phyloP scores from a whole-genome alignment of 2,113 vertebrate species.

The Myiozetetes cayanensis region DNA sequence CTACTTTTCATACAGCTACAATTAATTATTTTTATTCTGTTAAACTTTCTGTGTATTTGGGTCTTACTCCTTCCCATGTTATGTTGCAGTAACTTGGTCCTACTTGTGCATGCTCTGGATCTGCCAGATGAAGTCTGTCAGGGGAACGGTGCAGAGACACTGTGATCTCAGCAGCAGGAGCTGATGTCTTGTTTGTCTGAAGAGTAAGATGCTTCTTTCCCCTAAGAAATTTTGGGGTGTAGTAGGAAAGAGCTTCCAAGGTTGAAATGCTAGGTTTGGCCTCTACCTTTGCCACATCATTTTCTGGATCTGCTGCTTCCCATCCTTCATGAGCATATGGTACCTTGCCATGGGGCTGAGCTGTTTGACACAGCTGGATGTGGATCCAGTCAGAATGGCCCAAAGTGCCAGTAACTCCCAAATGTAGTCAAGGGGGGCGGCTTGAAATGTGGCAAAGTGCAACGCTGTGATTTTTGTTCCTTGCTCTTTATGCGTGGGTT shows the following conservation, averaged over 20 bases:
- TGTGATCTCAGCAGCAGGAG: neutral
- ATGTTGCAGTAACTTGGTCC: neutral
- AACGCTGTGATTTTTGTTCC: fast-evolving
- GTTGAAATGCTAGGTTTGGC: neutral
- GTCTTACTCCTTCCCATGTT: neutral
- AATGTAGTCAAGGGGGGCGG: too few species aligned
- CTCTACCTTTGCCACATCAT: neutral
- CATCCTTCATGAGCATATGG: fast-evolving
- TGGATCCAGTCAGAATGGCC: fast-evolving
- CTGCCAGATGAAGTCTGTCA: neutral
- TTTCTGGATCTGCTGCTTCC: neutral
- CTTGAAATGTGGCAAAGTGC: neutral
- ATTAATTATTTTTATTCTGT: neutral
- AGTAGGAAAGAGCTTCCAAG: neutral
- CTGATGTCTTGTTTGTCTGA: neutral
- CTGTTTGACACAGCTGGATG: neutral
- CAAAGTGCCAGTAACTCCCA: neutral
- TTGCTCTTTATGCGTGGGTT: neutral
- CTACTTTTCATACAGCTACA: neutral
- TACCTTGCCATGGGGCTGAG: neutral
- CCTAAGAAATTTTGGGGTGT: neutral
- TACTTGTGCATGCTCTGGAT: neutral
- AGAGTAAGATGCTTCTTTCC: neutral
- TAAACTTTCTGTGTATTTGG: neutral
- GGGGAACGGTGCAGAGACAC: neutral